A percentile compares a stretch with the other conserved stretches of the same genome.
Evolutionary conservation across 2,113 vertebrate species (phyloP).

Genomic region (Pterocles orientalis): DNA sequence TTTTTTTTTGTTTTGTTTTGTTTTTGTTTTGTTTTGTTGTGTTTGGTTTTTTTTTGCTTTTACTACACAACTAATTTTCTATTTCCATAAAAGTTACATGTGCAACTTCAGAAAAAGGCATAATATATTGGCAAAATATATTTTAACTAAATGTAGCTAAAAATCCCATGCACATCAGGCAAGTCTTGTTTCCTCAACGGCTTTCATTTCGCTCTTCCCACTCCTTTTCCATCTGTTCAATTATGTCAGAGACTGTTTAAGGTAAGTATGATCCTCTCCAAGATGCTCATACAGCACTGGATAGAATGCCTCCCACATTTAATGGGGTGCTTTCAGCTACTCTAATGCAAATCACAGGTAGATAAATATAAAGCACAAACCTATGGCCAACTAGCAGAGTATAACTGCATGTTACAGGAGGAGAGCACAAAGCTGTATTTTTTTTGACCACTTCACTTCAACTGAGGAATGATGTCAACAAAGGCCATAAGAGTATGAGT

Average conservation of each 20-base stretch:
- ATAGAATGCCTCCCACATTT: not conserved
- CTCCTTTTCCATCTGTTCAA: not conserved
- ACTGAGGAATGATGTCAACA: not conserved
- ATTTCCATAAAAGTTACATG: not conserved
- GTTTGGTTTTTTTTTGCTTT: not conserved
- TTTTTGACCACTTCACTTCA: not conserved
- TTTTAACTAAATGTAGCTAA: not conserved
- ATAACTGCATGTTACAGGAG: not conserved
- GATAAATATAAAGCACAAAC: not conserved
- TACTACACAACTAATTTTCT: not conserved
- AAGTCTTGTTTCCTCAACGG: not conserved
- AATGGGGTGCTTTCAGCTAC: not conserved
- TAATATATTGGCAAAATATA: not conserved
- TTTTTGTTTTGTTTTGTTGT: too few species aligned
- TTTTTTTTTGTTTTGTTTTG: too few species aligned
- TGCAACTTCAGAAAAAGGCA: not conserved
- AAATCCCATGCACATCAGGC: not conserved
- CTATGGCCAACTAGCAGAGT: not conserved
- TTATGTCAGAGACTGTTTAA: not conserved
- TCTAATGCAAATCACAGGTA: not conserved
- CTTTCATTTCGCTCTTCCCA: not conserved
- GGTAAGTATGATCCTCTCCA: not conserved
- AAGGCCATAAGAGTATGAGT: not conserved
- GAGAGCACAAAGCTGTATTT: not conserved
- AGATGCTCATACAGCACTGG: not conserved